Conservation (phyloP, 2,888 invertebrate genomes). For the Spisula solida region DNA sequence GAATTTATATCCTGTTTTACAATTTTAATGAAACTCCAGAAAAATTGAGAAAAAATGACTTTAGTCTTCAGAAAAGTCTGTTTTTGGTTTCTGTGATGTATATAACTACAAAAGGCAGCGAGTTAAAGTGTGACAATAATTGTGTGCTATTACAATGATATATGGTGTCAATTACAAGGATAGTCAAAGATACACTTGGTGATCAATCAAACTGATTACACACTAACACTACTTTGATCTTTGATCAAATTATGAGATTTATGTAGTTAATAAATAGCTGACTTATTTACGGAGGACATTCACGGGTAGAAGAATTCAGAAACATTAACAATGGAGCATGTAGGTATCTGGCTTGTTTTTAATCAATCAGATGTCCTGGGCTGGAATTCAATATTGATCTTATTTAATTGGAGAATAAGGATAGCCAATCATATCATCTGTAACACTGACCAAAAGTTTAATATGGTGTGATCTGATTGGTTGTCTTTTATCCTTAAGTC, state of each 20-base stretch:
- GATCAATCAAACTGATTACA: conserved; percentile 60
- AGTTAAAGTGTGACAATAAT: conserved; percentile 9
- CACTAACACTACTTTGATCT: conserved; percentile 51
- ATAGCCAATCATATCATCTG: no score
- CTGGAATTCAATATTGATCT: no score
- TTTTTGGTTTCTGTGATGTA: not conserved
- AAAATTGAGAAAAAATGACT: not conserved
- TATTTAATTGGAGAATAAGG: no score
- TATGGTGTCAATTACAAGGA: conserved; percentile 31
- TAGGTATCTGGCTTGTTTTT: not conserved
- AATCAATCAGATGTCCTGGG: not conserved
- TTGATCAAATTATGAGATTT: conserved; percentile 50
- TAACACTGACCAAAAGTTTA: no score
- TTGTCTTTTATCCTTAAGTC: no score
- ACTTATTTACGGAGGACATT: conserved; percentile 34
- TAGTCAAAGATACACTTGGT: not conserved
- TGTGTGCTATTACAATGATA: conserved; percentile 24
- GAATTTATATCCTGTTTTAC: conserved; percentile 3
- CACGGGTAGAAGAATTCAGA: conserved; percentile 14
- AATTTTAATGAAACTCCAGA: conserved; percentile 3
- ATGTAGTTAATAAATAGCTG: conserved; percentile 60
- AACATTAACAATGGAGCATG: conserved; percentile 37
- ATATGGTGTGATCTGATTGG: no score
- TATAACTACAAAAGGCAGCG: not conserved
- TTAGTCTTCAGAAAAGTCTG: conserved; percentile 4